Evolutionary conservation across 2,113 vertebrate species (phyloP), one percentile per base, ranked within the genome.

Genomic region (Falcunculus frontatus): DNA sequence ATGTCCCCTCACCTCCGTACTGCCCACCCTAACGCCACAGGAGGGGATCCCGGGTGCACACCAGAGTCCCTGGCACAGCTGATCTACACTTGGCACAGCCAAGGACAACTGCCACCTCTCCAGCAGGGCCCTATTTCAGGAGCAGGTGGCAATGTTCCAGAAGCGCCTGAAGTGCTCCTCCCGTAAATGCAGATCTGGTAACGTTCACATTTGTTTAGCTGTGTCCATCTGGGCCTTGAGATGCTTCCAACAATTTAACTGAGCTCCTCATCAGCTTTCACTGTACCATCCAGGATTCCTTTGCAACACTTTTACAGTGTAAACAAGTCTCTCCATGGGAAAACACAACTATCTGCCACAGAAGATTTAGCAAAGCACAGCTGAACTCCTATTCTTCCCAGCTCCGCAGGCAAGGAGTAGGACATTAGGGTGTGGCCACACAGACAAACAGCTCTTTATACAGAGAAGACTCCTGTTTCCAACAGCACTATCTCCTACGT

Each of bases 31-130:
- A 6, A 23, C 52, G n/a, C 7, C 3, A 0, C 21, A 5, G 27
- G 29, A 37, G 39, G 0, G 15, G 33, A 29, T 39, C 13, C 32
- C 1, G 1, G 16, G 7, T 0, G 16, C 32, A 7, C 70, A 9
- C 5, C 56, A 8, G 25, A 9, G 33, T 8, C 56, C 14, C 46
- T 5, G 1, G 21, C 0, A 1, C 35, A 4, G 73, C 47, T 59
- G 83, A 47, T 29, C 68, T 22, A 19, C 16, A 0, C 22, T 62
- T 7, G 4, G 64, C 55, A 39, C 68, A 29, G 76, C 41, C 23
- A 35, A 22, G 52, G 74, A 44, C 85, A 90, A 42, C 73, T 84
- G 60, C 49, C 30, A 10, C n/a, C 3, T 42, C 80, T 76, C 14
- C 32, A 26, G 57, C 49, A 83, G 62, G 44, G 44, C 75, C 62